Evolutionary conservation across 2,797 vertebrate species (phyloP), one percentile per base, ranked within the genome.

Genomic region (Helarctos malayanus): DNA sequence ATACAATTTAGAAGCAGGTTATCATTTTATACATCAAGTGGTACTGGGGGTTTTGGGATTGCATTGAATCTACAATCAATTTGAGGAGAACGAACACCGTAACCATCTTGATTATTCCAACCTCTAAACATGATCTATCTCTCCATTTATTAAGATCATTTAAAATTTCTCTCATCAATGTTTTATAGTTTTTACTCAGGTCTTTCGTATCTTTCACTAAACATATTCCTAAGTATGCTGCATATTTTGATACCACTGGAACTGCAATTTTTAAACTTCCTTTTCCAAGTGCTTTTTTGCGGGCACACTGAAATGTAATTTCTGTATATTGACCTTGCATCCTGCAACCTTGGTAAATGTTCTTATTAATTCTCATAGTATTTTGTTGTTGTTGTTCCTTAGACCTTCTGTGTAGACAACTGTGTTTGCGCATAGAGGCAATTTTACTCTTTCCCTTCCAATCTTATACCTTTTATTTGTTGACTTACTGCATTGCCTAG

Each of bases 231-330:
- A 57, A 79, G 18, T 84, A 65, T 25, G 78, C 19, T 16, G n/a
- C 41, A 9, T 87, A 57, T 57, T 83, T 83, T 92, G 47, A 79
- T 84, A 57, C 54, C 38, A 45, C n/a, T 71, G 23, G 56, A 65
- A 93, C 73, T 45, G 57, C 54, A 56, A 13, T 78, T 97, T 95
- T 88, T 35, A 85, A 73, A 71, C 47, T 90, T 93, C 47, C 56
- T 73, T 79, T 49, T 85, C 80, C 57, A 63, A n/a, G 35, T 57
- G n/a, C 10, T 54, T 71, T 71, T 81, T 78, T 84, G 52, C 47
- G 78, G 79, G 27, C 11, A 68, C 18, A 32, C 7, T 80, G 21
- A 83, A 91, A 15, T 59, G 52, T 32, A 85, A 95, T 27, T 85
- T 87, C 75, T 80, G 10, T 45, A 12, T 79, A 52, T 35, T 73